Evolutionary conservation across 2,888 invertebrate species (phyloP), one percentile per base, ranked within the genome.

Genomic region (Noctuana brunneofusca): DNA sequence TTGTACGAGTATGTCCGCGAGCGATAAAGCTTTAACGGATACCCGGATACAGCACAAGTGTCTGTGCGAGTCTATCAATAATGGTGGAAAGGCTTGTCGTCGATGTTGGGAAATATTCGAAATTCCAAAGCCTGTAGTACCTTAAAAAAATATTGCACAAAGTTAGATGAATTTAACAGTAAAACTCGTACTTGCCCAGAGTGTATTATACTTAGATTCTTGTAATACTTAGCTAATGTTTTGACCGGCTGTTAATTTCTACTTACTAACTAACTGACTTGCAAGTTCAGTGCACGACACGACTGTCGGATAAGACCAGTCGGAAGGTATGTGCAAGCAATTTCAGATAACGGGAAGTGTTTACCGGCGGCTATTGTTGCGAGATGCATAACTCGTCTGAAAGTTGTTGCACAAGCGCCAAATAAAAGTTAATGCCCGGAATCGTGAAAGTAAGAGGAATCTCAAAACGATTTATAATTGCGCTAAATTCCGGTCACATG

Each of bases 401-500:
- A 59, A 59, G 59, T 58, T 50, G 59, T 60, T 54, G 60, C 60
- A 54, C 60, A 54, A 60, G 54, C 54, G 24, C 59, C 53, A 54
- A 60, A 60, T 60, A 60, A 60, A 60, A 54, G 35, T 48, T 54
- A 54, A 48, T 60, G 60, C 48, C 53, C 59, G 54, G 54, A 60
- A 54, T 60, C 48, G 60, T 52, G 59, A 60, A 60, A 60, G 60
- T 60, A 60, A 60, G 60, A 54, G 60, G 60, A 52, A 59, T 59
- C 53, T 24, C 54, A 60, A 54, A 60, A 60, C 53, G 60, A 60
- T 48, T 54, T 60, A 60, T 60, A 60, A 60, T 60, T 60, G 54
- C 14, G 24, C 54, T 30, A 27, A 53, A 53, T 54, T 35, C 46
- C 49, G 50, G 53, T 18, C 46, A 54, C 41, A 41, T 52, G 30